A percentile compares a stretch with the other conserved stretches of the same genome.
These are phyloP conservation scores for Ondatra zibethicus DNA, from an alignment of 2,113 vertebrate species.

Conservation along the genomic window DNA sequence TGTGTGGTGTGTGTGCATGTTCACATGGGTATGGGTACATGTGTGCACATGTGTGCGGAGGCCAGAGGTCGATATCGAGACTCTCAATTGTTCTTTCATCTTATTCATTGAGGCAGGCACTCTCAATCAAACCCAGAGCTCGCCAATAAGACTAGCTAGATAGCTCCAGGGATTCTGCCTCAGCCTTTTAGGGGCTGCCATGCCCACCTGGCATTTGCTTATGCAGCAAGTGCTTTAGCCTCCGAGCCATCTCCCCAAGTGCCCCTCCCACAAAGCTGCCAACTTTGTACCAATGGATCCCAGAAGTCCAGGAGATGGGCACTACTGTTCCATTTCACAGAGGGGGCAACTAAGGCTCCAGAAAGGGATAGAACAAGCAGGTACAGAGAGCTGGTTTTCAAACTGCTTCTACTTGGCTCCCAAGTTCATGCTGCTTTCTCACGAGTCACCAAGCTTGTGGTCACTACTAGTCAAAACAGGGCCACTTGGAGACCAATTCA, in stretches of 20 bases:
- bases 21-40: neutral
- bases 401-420: neutral
- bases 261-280: neutral
- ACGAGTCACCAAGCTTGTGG: too few relatives aligned
- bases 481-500: accelerated
- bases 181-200: neutral
- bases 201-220: neutral
- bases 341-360: neutral
- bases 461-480: accelerated
- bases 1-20: too few relatives aligned
- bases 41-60: neutral
- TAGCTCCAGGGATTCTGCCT: neutral
- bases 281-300: neutral
- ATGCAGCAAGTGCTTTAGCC: neutral
- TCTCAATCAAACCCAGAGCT: neutral
- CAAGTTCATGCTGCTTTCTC: neutral
- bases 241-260: neutral
- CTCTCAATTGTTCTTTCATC: neutral
- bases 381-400: neutral
- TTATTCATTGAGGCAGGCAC: neutral
- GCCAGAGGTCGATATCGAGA: neutral
- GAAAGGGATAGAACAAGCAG: neutral
- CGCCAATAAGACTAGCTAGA: neutral
- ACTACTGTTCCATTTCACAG: neutral
- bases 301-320: neutral